A percentile compares a stretch with the other conserved stretches of the same genome.
These are phyloP conservation scores for Heliconius hewitsoni DNA, from an alignment of 1,140 invertebrate genomes.

Conservation along the genomic window DNA sequence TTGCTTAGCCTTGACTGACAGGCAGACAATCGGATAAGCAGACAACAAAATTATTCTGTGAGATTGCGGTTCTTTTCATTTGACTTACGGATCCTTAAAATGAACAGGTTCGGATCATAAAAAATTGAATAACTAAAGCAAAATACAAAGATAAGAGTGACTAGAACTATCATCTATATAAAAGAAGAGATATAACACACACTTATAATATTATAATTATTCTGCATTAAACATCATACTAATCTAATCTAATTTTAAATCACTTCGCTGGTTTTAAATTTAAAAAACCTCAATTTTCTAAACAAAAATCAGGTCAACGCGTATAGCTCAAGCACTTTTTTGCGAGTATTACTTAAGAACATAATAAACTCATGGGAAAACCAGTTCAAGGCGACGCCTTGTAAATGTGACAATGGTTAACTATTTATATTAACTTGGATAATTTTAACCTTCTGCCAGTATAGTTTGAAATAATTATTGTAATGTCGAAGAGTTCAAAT, in stretches of 20 bases:
- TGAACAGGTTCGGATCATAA: too few species aligned
- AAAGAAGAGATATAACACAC: too few species aligned
- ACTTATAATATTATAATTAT: neutral
- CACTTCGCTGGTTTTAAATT: neutral
- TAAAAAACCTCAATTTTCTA: neutral
- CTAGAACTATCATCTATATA: too few species aligned
- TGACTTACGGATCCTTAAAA: too few species aligned
- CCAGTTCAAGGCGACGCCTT: constrained; percentile 28
- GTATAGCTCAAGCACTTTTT: constrained; percentile 17
- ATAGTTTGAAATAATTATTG: neutral
- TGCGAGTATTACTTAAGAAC: constrained; percentile 17
- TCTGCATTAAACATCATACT: neutral
- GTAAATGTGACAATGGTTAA: constrained; percentile 25
- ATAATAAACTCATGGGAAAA: constrained; percentile 26
- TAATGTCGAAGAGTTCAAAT: neutral
- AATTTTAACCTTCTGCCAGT: neutral
- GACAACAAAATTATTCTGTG: too few species aligned
- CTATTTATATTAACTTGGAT: neutral
- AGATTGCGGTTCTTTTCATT: too few species aligned
- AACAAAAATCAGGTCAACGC: constrained; percentile 9
- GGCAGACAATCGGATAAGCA: too few species aligned
- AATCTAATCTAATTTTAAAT: neutral
- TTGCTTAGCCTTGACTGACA: too few species aligned
- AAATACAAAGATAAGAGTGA: too few species aligned
- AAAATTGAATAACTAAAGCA: too few species aligned